phyloP scores from a whole-genome alignment of 2,797 vertebrate genomes.

The Agapornis canus region DNA sequence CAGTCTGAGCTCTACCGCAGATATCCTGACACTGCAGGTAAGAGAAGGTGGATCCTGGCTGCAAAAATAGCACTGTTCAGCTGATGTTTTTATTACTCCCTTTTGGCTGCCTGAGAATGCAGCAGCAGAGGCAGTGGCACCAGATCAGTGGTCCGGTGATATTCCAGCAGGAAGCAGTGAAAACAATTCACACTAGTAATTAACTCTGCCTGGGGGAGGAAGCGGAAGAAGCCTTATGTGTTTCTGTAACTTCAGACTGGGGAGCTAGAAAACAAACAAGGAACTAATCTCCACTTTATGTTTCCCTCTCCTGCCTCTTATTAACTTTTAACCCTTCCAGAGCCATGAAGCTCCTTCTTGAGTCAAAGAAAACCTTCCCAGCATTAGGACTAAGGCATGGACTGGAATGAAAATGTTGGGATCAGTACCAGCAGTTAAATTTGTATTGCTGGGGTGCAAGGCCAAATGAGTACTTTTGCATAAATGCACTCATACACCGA shows the following conservation, averaged over 20 bases:
- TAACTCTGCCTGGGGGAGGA: neutral
- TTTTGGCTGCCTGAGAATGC: neutral
- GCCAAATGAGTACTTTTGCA: neutral
- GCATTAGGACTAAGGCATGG: neutral
- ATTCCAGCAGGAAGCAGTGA: neutral
- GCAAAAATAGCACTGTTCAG: neutral
- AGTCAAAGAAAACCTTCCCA: neutral
- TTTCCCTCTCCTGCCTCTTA: neutral
- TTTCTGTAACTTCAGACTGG: neutral
- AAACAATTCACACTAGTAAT: neutral
- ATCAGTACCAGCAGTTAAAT: neutral
- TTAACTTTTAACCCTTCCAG: neutral
- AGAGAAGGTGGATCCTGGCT: neutral
- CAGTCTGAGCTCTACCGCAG: neutral
- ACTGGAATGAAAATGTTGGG: neutral
- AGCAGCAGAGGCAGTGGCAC: neutral
- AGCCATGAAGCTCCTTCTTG: neutral
- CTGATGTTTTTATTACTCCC: neutral
- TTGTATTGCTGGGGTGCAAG: neutral
- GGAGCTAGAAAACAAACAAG: neutral
- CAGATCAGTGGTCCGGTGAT: neutral
- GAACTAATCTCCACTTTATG: neutral
- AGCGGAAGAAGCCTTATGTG: fast-evolving
- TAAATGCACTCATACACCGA: neutral
- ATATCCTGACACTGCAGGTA: neutral